phyloP scores from a whole-genome alignment of 1,140 invertebrate genomes.

The Phortica variegata region DNA sequence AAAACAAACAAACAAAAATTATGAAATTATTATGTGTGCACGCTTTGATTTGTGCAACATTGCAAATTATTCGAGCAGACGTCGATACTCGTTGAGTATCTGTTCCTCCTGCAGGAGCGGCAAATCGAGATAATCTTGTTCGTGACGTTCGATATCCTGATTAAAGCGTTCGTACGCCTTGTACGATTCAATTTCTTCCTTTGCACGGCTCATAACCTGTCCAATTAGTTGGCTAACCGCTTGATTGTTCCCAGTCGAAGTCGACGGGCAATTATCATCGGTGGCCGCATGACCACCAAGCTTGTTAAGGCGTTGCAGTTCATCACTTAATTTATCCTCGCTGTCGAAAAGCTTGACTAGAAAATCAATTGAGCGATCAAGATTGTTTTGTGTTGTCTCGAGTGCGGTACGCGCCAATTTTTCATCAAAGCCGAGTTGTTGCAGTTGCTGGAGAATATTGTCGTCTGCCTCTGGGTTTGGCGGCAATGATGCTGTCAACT shows the following conservation, averaged over 20 bases:
- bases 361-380: conserved; percentile 63
- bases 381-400: conserved; percentile 60
- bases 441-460: conserved; percentile 44
- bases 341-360: conserved; percentile 47
- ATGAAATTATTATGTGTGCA: too few species aligned
- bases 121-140: conserved; percentile 65
- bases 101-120: conserved; percentile 63
- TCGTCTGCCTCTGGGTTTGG: conserved; percentile 36
- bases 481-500: conserved; percentile 25
- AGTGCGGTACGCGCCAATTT: conserved; percentile 61
- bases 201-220: conserved; percentile 20
- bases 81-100: conserved; percentile 64
- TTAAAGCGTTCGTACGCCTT: conserved; percentile 62
- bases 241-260: conserved; percentile 10
- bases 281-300: conserved; percentile 3
- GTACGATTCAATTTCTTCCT: conserved; percentile 27
- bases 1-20: too few species aligned
- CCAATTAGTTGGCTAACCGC: conserved; percentile 14
- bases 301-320: conserved; percentile 17
- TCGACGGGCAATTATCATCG: conserved; percentile 1
- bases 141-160: conserved; percentile 61
- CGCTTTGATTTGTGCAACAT: too few species aligned
- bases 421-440: conserved; percentile 64
- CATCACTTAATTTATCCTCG: conserved; percentile 19
- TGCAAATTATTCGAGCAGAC: conserved; percentile 59